Base-by-base conservation (phyloP, 2,888 invertebrate species). In the Drosophila paramelanica region DNA sequence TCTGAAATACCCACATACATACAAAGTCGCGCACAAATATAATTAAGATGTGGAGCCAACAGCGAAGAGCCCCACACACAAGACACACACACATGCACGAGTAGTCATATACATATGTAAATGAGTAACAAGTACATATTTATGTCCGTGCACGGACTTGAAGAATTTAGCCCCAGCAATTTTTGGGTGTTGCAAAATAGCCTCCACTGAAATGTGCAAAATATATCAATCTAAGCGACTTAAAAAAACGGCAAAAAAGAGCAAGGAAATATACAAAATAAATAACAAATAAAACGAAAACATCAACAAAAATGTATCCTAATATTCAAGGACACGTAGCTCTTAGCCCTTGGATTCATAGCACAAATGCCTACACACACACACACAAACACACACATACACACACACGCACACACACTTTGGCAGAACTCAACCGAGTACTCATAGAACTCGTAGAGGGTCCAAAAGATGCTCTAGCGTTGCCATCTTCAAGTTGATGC, bases 381-480 rank as follows among this genome's bases (percentile, higher is more conserved):
- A 39, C 39, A 31, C 25, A 20, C 41, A 69, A 60, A 61, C 58
- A 14, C 8, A 14, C 14, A 39, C 39, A 31, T 14, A 20, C 41
- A 69, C 65, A 61, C 58, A 31, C 39, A n/a, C 20, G 42, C n/a
- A 5, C 57, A 51, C 38, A 69, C 70, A 61, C 61, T 62, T 58
- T 61, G 67, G 62, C 46, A 45, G 38, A 68, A 57, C 68, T 73
- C 52, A 73, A 60, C 51, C 68, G 42, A 55, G 73, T 56, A 60
- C 73, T 73, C 68, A 52, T 67, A 57, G 47, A 36, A 17, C 68
- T 64, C 42, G 43, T 59, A 49, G 53, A 64, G 75, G 64, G 31
- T 57, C 74, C 58, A 70, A 74, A 74, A 75, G 75, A 74, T 74
- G 75, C 74, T 75, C 74, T 74, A 64, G 71, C 70, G 71, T 72